Conservation (phyloP, 2,888 invertebrate genomes). For the Ophion ventricosus region DNA sequence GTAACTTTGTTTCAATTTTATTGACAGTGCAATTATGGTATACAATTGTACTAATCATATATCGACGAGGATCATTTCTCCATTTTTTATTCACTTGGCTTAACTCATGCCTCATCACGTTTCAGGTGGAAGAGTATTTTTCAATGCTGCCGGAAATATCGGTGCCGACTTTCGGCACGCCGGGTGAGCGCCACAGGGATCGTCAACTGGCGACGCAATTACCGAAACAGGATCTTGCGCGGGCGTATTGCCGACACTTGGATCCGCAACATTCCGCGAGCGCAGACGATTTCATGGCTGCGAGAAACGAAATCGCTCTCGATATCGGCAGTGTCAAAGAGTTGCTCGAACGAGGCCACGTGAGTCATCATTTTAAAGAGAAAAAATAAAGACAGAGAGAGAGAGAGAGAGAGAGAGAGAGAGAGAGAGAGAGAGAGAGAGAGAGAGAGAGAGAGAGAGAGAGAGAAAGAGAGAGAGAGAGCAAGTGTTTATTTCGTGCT, state of each 20-base stretch:
- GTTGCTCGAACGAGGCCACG: constrained; percentile 77
- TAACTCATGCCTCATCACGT: background rate
- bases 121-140: constrained; percentile 96
- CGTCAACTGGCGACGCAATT: constrained; percentile 94
- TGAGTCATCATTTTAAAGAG: constrained; percentile 68
- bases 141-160: constrained; percentile 89
- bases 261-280: constrained; percentile 90
- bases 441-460: background rate
- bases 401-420: background rate
- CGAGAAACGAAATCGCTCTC: constrained; percentile 96
- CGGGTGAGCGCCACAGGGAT: constrained; percentile 92
- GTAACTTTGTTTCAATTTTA: background rate
- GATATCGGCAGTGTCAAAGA: constrained; percentile 90
- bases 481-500: background rate
- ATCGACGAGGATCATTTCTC: background rate
- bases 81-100: background rate
- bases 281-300: constrained; percentile 97
- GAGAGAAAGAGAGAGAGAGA: background rate
- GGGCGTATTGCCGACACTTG: constrained; percentile 94
- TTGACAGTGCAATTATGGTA: background rate
- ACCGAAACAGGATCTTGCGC: constrained; percentile 96
- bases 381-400: background rate
- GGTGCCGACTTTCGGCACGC: constrained; percentile 89
- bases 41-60: background rate
- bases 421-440: background rate